phyloP scores from a whole-genome alignment of 2,888 invertebrate genomes.

The Aporophyla nigra region DNA sequence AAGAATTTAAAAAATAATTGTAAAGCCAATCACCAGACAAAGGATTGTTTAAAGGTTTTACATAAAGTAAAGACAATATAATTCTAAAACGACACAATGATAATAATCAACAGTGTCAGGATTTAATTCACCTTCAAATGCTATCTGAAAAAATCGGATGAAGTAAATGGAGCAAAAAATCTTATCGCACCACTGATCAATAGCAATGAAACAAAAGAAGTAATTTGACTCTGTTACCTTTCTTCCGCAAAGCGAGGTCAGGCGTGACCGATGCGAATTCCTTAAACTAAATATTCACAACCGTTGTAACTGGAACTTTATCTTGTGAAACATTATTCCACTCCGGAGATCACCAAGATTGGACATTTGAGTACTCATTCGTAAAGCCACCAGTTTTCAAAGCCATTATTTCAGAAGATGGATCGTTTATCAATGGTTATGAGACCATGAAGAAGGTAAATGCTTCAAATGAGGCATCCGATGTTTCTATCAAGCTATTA shows the following conservation, averaged over 20 bases:
- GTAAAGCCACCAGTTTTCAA: constrained; percentile 61
- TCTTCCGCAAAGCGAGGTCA: constrained; percentile 89
- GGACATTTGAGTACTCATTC: constrained; percentile 62
- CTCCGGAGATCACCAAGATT: constrained; percentile 63
- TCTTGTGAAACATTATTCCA: constrained; percentile 59
- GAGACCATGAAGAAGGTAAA: constrained; percentile 79
- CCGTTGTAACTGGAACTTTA: constrained; percentile 69
- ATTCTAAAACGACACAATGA: constrained; percentile 6
- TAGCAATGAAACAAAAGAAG: constrained; percentile 84
- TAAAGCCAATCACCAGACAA: background rate
- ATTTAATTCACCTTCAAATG: constrained; percentile 58
- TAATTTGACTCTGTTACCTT: constrained; percentile 82
- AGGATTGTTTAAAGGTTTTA: background rate
- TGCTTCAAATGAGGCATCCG: constrained; percentile 73
- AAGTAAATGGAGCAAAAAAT: constrained; percentile 78
- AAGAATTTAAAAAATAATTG: background rate
- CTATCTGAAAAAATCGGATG: constrained; percentile 65
- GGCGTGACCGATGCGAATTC: constrained; percentile 86
- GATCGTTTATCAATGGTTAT: constrained; percentile 70
- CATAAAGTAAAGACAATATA: background rate
- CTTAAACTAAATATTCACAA: constrained; percentile 76
- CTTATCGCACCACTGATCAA: constrained; percentile 74
- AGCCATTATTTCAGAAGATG: constrained; percentile 65
- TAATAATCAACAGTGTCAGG: constrained; percentile 35
- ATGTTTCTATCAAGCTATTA: constrained; percentile 67